A percentile compares a stretch with the other conserved stretches of the same genome.
Evolutionary conservation across 2,888 invertebrate species (phyloP).

Genomic region (Polyommatus iphigenia): DNA sequence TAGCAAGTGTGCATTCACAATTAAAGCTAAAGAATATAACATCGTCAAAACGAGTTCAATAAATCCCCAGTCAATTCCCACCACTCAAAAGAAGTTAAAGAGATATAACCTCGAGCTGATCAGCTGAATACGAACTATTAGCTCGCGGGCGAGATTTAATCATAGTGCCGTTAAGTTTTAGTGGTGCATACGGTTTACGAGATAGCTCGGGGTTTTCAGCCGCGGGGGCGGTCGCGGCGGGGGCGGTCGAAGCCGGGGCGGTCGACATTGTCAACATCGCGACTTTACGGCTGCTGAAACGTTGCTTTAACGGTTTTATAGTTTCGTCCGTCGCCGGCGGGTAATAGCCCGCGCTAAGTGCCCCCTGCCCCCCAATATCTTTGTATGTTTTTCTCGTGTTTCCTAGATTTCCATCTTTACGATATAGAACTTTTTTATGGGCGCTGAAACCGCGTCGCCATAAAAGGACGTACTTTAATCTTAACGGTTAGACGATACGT

Average conservation of each 20-base stretch:
- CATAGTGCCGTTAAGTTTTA: conserved; percentile 78
- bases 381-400: conserved; percentile 68
- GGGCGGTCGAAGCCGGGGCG: neutral
- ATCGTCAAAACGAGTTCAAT: neutral
- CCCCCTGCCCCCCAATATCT: conserved; percentile 70
- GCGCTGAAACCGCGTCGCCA: conserved; percentile 42
- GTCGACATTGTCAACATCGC: conserved; percentile 79
- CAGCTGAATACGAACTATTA: conserved; percentile 52
- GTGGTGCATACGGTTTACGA: conserved; percentile 79
- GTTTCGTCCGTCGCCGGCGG: conserved; percentile 77
- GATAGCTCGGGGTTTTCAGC: conserved; percentile 57
- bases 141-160: conserved; percentile 70
- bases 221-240: neutral
- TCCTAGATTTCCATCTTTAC: conserved; percentile 74
- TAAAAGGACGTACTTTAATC: conserved; percentile 36
- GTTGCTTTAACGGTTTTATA: conserved; percentile 80
- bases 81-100: neutral
- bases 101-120: conserved; percentile 1
- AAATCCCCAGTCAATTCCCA: neutral
- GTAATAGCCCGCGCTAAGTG: conserved; percentile 78
- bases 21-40: neutral
- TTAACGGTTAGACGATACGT: conserved; percentile 28
- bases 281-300: conserved; percentile 79
- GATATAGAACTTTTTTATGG: conserved; percentile 61
- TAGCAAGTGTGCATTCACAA: neutral